These are phyloP conservation scores for Hemibagrus guttatus DNA, from an alignment of 2,797 vertebrate genomes.

Conservation along the genomic window DNA sequence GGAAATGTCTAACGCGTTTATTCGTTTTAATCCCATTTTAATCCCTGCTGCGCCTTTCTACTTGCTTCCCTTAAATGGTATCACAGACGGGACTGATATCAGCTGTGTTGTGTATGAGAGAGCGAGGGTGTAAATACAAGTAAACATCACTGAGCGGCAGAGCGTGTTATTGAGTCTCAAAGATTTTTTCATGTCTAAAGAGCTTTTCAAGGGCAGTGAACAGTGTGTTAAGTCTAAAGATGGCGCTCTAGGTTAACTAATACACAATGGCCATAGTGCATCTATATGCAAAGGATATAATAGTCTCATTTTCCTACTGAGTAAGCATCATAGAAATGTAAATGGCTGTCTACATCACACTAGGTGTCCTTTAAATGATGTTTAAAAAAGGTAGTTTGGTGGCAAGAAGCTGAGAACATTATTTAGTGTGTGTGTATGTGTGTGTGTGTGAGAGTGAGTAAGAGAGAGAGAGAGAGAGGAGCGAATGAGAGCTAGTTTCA, in stretches of 20 bases:
- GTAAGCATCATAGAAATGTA: neutral
- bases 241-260: constrained; percentile 46
- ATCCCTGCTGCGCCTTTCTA: neutral
- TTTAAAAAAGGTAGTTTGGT: neutral
- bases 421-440: neutral
- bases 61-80: neutral
- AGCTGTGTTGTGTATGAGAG: neutral
- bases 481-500: constrained; percentile 3
- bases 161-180: constrained; percentile 10
- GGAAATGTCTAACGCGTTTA: neutral
- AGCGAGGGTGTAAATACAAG: neutral
- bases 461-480: neutral
- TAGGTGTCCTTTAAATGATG: constrained; percentile 4
- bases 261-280: neutral
- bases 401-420: neutral
- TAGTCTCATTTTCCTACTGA: constrained; percentile 16
- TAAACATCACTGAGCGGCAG: constrained; percentile 12
- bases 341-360: neutral
- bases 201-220: constrained; percentile 49
- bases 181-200: constrained; percentile 18
- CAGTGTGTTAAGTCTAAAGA: constrained; percentile 41
- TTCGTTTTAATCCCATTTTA: neutral
- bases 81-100: constrained; percentile 20
- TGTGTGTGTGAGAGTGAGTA: neutral
- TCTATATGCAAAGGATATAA: constrained; percentile 11